Evolutionary conservation across 2,888 invertebrate species (phyloP), one percentile per base, ranked within the genome.

Genomic region (Sericinus montela): DNA sequence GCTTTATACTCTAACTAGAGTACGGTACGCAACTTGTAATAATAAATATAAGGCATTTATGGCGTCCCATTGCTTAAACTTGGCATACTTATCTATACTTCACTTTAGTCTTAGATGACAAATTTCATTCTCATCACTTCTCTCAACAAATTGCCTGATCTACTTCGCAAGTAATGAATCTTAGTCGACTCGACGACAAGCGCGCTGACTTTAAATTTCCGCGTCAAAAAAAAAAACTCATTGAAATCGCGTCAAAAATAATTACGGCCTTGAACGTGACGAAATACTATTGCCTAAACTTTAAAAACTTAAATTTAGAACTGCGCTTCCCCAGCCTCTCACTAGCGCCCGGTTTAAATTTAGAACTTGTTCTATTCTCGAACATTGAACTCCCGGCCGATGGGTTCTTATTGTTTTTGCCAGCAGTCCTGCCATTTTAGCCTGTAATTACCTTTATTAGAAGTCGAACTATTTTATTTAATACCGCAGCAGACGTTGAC

Each of bases 331-430:
- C 81, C 78, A 75, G 79, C 50, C 32, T 42, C 76, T 76, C 80
- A 69, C 79, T 81, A 84, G 80, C 84, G 75, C 76, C 76, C 63
- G 51, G 72, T 82, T 81, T 85, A 86, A 75, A 83, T 80, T 76
- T 86, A 85, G 86, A 85, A 78, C 70, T 65, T 61, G 75, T 79
- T 83, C 87, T 85, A 88, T 86, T 86, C 81, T 75, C 73, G 85
- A 78, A 71, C 81, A 67, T 61, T 83, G 80, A 84, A 86, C 85
- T 80, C 81, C 69, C 77, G 81, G 77, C 67, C 80, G 79, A 80
- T 80, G 80, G 74, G 77, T 75, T 72, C 78, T 80, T 79, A 76
- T 85, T 81, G 78, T 80, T 84, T 82, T 81, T 80, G 76, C 59
- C 55, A 37, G 25, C 32, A 32, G 19, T 36, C 75, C 66, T 60